A percentile compares a stretch with the other conserved stretches of the same genome.
These are phyloP conservation scores for Aphelenchoides bicaudatus DNA, from an alignment of 2,888 invertebrate genomes.

Conservation along the genomic window DNA sequence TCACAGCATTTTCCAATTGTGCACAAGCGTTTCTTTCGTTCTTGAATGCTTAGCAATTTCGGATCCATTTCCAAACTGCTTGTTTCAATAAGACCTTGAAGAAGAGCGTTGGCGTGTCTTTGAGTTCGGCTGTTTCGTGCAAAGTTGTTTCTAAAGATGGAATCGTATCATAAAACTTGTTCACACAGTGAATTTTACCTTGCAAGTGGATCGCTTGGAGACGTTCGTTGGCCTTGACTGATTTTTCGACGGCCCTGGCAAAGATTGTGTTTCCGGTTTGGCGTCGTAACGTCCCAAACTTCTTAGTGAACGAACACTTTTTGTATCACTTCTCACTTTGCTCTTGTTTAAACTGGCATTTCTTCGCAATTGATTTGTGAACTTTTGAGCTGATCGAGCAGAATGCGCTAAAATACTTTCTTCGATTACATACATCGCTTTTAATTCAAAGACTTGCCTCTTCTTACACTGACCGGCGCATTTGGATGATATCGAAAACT, in stretches of 20 bases:
- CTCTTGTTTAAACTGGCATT: conserved; percentile 47
- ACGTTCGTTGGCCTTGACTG: conserved; percentile 17
- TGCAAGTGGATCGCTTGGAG: conserved; percentile 22
- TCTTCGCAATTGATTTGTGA: conserved; percentile 47
- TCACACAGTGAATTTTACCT: not conserved
- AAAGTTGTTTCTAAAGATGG: not conserved
- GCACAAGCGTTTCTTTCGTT: conserved; percentile 24
- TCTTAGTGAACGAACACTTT: conserved; percentile 50
- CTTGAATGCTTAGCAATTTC: conserved; percentile 7
- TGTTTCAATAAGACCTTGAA: conserved; percentile 5
- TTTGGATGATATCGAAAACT: conserved; percentile 60
- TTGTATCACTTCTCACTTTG: conserved; percentile 42
- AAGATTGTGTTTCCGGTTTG: conserved; percentile 53
- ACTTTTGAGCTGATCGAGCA: conserved; percentile 47
- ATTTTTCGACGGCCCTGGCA: conserved; percentile 44
- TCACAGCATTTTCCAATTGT: conserved; percentile 34
- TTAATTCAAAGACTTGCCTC: too few species aligned
- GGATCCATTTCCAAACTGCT: conserved; percentile 17
- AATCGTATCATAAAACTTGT: not conserved
- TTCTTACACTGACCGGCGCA: conserved; percentile 54
- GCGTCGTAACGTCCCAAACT: conserved; percentile 32
- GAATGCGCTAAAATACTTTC: conserved; percentile 46
- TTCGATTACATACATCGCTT: not conserved
- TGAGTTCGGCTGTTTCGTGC: not conserved
- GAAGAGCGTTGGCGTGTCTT: not conserved